Conservation (phyloP, 2,113 vertebrate genomes). For the Nothobranchius furzeri region DNA sequence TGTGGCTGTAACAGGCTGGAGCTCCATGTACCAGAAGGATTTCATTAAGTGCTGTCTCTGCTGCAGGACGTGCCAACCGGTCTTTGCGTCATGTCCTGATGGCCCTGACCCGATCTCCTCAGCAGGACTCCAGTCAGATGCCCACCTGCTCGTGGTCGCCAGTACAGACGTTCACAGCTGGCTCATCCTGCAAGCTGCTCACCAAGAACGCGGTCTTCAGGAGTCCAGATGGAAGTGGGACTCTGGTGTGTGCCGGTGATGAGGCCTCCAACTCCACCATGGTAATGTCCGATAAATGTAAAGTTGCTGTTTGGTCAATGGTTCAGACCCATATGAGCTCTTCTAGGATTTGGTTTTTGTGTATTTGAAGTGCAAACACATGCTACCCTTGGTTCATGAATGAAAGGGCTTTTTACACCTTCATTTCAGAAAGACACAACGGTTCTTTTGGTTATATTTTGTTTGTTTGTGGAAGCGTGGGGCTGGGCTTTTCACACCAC, state of each 20-base stretch:
- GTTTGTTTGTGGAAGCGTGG: no score
- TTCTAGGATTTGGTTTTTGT: no score
- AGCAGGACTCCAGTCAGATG: conserved; percentile 71
- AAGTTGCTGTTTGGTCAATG: no score
- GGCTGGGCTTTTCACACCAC: no score
- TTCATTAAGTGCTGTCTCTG: background rate
- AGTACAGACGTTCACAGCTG: conserved; percentile 89
- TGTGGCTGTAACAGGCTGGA: background rate
- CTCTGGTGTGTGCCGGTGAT: conserved; percentile 91
- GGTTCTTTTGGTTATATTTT: no score
- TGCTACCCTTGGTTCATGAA: no score
- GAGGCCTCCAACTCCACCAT: conserved; percentile 91
- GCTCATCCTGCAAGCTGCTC: conserved; percentile 89
- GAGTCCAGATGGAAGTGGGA: conserved; percentile 81
- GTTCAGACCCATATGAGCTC: no score
- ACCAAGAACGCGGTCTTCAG: conserved; percentile 93
- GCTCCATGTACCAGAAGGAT: background rate
- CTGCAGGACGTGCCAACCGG: conserved; percentile 85
- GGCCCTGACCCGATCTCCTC: conserved; percentile 82
- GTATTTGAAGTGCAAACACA: no score
- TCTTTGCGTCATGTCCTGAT: conserved; percentile 88
- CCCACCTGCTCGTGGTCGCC: conserved; percentile 84
- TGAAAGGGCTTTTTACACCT: no score
- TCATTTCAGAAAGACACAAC: no score
- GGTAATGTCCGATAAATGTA: conserved; percentile 72